Evolutionary conservation across 2,113 vertebrate genomes (phyloP).

Genomic region (Apteryx mantelli): DNA sequence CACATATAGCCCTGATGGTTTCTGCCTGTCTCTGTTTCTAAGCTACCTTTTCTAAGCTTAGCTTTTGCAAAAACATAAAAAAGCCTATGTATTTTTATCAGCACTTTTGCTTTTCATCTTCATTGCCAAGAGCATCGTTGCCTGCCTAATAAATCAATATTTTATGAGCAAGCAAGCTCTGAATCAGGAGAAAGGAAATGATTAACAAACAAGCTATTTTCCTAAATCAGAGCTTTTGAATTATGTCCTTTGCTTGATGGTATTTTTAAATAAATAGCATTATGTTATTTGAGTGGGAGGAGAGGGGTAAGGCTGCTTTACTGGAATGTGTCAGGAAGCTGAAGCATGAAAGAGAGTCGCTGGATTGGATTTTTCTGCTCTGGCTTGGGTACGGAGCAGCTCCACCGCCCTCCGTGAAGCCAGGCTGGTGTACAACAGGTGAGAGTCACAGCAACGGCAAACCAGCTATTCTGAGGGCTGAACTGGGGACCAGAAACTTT

Average conservation of each 20-base stretch:
- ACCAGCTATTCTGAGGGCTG: background rate
- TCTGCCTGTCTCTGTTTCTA: background rate
- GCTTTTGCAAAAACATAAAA: background rate
- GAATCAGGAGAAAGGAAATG: constrained; percentile 44
- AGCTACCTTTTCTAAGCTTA: constrained; percentile 9
- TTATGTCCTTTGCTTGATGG: background rate
- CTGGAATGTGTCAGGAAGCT: background rate
- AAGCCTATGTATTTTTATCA: constrained; percentile 27
- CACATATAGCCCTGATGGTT: background rate
- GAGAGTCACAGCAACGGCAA: background rate
- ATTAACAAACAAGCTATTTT: constrained; percentile 60
- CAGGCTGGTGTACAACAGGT: background rate
- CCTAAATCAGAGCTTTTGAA: constrained; percentile 46
- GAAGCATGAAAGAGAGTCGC: background rate
- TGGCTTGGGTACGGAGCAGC: background rate
- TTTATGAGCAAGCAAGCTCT: constrained; percentile 51
- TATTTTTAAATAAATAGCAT: constrained; percentile 48
- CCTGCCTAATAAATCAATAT: constrained; percentile 52
- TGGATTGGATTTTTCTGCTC: background rate
- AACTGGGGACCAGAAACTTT: background rate
- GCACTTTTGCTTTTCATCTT: constrained; percentile 24
- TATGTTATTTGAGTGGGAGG: background rate
- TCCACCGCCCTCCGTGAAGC: background rate
- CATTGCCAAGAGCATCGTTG: constrained; percentile 36
- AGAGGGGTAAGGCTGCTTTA: background rate